These are phyloP conservation scores for Eupsilia transversa DNA, from an alignment of 2,888 invertebrate genomes.

Conservation along the genomic window DNA sequence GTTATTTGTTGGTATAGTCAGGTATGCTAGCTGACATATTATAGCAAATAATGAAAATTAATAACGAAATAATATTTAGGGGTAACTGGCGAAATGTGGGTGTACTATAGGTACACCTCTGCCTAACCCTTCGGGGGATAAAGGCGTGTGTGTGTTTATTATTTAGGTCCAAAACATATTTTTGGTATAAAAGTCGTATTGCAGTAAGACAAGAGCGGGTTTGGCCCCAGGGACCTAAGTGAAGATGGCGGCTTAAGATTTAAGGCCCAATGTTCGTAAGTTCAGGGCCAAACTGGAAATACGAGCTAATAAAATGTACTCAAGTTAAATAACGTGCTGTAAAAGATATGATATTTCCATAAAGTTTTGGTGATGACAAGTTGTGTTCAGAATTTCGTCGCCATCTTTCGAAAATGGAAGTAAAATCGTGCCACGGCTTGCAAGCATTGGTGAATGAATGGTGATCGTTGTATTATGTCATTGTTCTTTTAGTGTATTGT, in stretches of 20 bases:
- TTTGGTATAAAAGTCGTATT: slow-evolving; percentile 1
- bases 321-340: slow-evolving; percentile 5
- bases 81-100: not conserved
- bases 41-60: too few relatives aligned
- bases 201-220: slow-evolving; percentile 12
- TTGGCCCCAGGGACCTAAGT: slow-evolving; percentile 43
- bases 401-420: not conserved
- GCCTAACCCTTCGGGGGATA: not conserved
- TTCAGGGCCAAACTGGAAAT: slow-evolving; percentile 47
- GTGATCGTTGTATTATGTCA: not conserved
- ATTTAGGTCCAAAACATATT: slow-evolving; percentile 16
- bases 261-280: slow-evolving; percentile 27
- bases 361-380: slow-evolving; percentile 2
- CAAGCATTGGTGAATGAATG: not conserved
- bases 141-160: not conserved
- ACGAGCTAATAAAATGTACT: slow-evolving; percentile 34
- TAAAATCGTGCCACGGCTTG: not conserved
- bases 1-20: too few relatives aligned
- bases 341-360: slow-evolving; percentile 23
- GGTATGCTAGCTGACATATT: too few relatives aligned
- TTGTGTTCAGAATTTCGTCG: slow-evolving; percentile 4
- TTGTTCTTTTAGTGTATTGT: not conserved
- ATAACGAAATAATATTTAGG: too few relatives aligned
- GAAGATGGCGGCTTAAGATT: slow-evolving; percentile 55
- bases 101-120: not conserved